Conservation (phyloP, 2,888 invertebrate species). For the Apodemia mormo region DNA sequence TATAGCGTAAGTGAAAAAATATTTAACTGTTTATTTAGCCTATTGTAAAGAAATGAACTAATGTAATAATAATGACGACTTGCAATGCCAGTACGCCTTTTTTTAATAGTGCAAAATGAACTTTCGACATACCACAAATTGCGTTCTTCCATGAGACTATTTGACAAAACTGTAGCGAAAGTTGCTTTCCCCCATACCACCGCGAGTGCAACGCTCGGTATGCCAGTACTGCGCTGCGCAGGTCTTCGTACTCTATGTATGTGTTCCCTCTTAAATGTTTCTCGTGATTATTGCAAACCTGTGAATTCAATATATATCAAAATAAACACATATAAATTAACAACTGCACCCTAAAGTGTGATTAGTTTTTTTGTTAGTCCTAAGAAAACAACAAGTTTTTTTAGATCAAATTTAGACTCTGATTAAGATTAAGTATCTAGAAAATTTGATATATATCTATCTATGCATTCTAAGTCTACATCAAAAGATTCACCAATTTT, state of each 20-base stretch:
- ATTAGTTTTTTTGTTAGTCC: not conserved
- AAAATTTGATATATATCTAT: too few relatives aligned
- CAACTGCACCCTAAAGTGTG: too few relatives aligned
- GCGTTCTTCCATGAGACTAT: constrained; percentile 92
- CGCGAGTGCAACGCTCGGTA: constrained; percentile 89
- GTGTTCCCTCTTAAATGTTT: constrained; percentile 95
- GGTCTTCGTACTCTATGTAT: constrained; percentile 88
- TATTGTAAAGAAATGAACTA: too few relatives aligned
- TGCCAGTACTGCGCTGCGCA: constrained; percentile 86
- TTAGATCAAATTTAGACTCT: too few relatives aligned
- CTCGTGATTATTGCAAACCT: constrained; percentile 91
- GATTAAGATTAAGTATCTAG: too few relatives aligned
- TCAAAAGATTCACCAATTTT: too few relatives aligned
- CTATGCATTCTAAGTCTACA: too few relatives aligned
- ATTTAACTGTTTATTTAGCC: too few relatives aligned
- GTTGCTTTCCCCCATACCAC: constrained; percentile 92
- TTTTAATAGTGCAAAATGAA: not conserved
- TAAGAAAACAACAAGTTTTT: not conserved
- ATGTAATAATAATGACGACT: too few relatives aligned
- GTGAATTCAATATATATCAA: constrained; percentile 18
- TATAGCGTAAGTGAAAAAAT: too few relatives aligned
- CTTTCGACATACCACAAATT: constrained; percentile 86
- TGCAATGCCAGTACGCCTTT: too few relatives aligned
- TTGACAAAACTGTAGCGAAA: constrained; percentile 90
- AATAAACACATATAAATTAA: too few relatives aligned